Percentiles rank a stretch among this genome's conserved stretches.
These are phyloP conservation scores for Sericinus montela DNA, from an alignment of 2,888 invertebrate genomes.

Conservation along the genomic window DNA sequence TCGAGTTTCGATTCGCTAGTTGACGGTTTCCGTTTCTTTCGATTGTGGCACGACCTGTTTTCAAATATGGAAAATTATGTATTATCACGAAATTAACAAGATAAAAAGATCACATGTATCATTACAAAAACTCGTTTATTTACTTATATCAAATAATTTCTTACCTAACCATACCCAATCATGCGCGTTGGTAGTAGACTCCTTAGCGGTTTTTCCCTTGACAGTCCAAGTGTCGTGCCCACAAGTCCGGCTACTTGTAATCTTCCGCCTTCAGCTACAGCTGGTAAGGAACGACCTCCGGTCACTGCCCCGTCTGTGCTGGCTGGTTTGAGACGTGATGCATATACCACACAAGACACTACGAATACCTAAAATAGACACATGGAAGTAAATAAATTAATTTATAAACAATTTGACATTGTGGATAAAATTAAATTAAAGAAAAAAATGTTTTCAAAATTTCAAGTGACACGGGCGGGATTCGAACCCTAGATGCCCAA, in stretches of 20 bases:
- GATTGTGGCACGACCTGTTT: conserved; percentile 78
- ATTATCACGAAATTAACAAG: too few species aligned
- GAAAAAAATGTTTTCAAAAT: too few species aligned
- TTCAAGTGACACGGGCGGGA: too few species aligned
- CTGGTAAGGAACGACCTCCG: conserved; percentile 80
- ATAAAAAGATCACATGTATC: too few species aligned
- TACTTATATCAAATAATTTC: conserved; percentile 8
- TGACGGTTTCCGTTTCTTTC: conserved; percentile 76
- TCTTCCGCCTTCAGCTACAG: conserved; percentile 76
- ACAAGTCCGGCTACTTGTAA: conserved; percentile 75
- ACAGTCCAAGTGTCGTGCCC: conserved; percentile 78
- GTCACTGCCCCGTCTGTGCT: conserved; percentile 34
- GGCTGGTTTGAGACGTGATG: conserved; percentile 88
- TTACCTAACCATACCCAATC: conserved; percentile 97
- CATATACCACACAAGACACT: conserved; percentile 96
- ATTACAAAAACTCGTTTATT: too few species aligned
- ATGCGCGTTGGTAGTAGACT: conserved; percentile 93
- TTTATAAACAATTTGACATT: too few species aligned
- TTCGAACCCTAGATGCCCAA: too few species aligned
- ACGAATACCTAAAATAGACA: conserved; percentile 83
- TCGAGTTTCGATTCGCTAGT: conserved; percentile 58
- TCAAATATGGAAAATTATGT: not conserved
- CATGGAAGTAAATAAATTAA: too few species aligned
- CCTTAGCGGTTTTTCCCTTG: conserved; percentile 82
- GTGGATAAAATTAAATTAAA: too few species aligned